Evolutionary conservation across 2,888 invertebrate genomes (phyloP).

Genomic region (Alsophila aescularia): DNA sequence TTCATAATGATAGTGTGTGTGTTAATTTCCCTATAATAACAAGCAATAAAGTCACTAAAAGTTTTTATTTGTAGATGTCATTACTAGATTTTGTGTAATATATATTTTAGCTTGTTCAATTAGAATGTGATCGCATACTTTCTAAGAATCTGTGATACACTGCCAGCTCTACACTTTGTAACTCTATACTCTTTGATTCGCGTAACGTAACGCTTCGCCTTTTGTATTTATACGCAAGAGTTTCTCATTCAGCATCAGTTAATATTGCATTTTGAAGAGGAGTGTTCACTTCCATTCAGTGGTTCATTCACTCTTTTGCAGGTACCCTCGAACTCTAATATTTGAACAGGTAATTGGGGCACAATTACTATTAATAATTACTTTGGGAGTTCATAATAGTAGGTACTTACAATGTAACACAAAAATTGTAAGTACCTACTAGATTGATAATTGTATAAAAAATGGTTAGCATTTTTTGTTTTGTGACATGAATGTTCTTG

Average conservation of each 20-base stretch:
- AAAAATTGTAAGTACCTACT: too few species aligned
- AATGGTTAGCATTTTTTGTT: too few species aligned
- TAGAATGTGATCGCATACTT: background rate
- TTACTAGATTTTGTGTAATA: background rate
- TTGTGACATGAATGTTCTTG: too few species aligned
- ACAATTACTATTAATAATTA: too few species aligned
- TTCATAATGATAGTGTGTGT: too few species aligned
- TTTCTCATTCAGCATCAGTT: conserved; percentile 43
- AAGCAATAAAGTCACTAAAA: background rate
- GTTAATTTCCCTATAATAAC: too few species aligned
- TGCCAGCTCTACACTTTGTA: conserved; percentile 19
- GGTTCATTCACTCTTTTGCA: conserved; percentile 1
- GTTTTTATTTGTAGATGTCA: too few species aligned
- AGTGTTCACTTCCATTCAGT: conserved; percentile 24
- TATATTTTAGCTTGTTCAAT: too few species aligned
- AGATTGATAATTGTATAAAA: too few species aligned
- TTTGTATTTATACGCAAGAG: conserved; percentile 48
- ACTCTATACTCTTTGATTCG: conserved; percentile 14
- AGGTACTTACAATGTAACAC: too few species aligned
- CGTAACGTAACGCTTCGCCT: conserved; percentile 1
- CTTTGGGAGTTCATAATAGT: too few species aligned
- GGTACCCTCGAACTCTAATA: background rate
- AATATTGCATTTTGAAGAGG: conserved; percentile 25
- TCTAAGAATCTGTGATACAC: background rate
- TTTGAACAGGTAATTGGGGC: conserved; percentile 16